Evolutionary conservation across 2,888 invertebrate species (phyloP).

Genomic region (Caenorhabditis afra): DNA sequence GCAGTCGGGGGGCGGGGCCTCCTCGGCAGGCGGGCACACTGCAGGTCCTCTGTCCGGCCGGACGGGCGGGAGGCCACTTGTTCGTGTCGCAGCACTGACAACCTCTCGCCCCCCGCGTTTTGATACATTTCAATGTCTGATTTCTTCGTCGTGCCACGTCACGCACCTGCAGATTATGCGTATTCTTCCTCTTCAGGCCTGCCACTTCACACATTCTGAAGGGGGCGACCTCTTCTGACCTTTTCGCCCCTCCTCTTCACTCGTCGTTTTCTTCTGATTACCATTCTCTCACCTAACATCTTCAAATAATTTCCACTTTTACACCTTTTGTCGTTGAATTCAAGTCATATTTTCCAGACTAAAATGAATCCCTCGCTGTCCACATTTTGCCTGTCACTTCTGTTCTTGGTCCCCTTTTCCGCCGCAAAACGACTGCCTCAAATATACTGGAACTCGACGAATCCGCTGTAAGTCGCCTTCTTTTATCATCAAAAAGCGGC

Average conservation of each 20-base stretch:
- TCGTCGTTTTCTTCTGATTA: neutral
- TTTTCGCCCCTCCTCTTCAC: slow-evolving; percentile 15
- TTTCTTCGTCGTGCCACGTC: neutral
- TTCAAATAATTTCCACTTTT: too few relatives aligned
- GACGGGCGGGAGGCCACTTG: slow-evolving; percentile 46
- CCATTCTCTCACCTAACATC: slow-evolving; percentile 1
- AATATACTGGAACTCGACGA: slow-evolving; percentile 70
- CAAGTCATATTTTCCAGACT: neutral
- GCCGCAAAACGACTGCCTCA: slow-evolving; percentile 63
- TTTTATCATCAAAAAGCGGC: slow-evolving; percentile 20
- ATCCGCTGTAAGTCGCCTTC: slow-evolving; percentile 67
- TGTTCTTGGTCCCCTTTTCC: slow-evolving; percentile 1
- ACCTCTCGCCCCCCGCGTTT: slow-evolving; percentile 26
- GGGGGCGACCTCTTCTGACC: slow-evolving; percentile 19
- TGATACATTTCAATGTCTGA: slow-evolving; percentile 19
- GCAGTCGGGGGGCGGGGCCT: slow-evolving; percentile 2
- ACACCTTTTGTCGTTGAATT: neutral
- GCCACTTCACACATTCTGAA: slow-evolving; percentile 29
- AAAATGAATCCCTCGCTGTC: too few relatives aligned
- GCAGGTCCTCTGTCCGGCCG: slow-evolving; percentile 5
- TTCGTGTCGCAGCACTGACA: slow-evolving; percentile 39
- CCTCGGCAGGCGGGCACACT: slow-evolving; percentile 30
- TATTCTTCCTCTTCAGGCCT: slow-evolving; percentile 3
- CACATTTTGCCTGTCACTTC: neutral
- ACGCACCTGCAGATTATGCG: slow-evolving; percentile 1